Conservation (phyloP, 2,797 vertebrate genomes). For the Notoglanidium macrostoma region DNA sequence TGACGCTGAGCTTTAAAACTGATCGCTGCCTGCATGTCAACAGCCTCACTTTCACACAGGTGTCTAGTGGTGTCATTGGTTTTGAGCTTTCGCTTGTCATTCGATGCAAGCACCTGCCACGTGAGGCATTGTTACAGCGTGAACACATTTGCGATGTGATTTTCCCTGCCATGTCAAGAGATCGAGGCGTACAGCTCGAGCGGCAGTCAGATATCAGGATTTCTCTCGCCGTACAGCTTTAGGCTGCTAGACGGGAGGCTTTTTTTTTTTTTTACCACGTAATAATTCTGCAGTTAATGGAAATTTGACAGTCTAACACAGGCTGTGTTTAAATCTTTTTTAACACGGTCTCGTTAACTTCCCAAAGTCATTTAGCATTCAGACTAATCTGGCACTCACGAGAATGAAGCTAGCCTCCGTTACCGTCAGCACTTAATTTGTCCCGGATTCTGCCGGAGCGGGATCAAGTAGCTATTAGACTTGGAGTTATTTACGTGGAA, state of each 20-base stretch:
- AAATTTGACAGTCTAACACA: conserved; percentile 5
- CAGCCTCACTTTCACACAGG: background rate
- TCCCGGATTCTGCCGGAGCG: background rate
- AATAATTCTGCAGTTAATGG: conserved; percentile 20
- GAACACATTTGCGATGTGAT: background rate
- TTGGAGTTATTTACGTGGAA: background rate
- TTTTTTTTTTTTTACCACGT: background rate
- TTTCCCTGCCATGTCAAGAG: conserved; percentile 1
- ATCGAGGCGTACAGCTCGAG: background rate
- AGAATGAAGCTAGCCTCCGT: conserved; percentile 6
- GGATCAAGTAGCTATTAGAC: conserved; percentile 6
- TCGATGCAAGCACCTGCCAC: background rate
- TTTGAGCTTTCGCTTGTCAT: background rate
- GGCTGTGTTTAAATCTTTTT: background rate
- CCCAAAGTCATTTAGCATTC: conserved; percentile 22
- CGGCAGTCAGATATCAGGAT: background rate
- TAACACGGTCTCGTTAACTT: background rate
- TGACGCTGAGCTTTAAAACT: background rate
- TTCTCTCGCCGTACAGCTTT: background rate
- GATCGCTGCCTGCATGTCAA: background rate
- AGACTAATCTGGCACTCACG: conserved; percentile 14
- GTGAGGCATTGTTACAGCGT: background rate
- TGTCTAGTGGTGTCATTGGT: background rate
- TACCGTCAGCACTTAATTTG: background rate
- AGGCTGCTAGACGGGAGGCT: background rate